These are phyloP conservation scores for Sycophaga agraensis DNA, from an alignment of 1,140 invertebrate genomes.

Conservation along the genomic window DNA sequence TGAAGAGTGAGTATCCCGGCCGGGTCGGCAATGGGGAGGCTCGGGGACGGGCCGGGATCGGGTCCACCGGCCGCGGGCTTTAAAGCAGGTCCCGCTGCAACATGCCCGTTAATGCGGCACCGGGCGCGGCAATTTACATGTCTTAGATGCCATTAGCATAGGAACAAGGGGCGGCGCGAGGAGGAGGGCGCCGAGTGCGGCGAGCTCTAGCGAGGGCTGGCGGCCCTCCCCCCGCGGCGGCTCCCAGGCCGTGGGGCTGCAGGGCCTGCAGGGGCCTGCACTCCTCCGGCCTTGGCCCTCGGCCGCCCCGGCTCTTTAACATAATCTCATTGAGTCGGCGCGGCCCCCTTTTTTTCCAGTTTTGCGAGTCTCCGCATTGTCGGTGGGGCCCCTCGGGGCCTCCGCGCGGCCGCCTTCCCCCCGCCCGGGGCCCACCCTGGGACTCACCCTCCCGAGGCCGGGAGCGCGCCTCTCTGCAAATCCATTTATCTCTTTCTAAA, in stretches of 20 bases:
- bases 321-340: conserved; percentile 23
- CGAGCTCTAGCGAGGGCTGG: no score
- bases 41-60: neutral
- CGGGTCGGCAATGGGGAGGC: no score
- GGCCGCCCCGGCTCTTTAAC: conserved; percentile 19
- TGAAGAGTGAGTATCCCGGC: conserved; percentile 52
- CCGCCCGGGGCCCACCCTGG: no score
- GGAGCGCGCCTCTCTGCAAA: conserved; percentile 5
- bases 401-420: no score
- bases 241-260: no score
- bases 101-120: conserved; percentile 2
- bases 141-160: conserved; percentile 30
- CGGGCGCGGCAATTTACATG: conserved; percentile 22
- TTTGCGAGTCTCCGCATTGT: conserved; percentile 13
- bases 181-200: neutral
- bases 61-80: no score
- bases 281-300: neutral
- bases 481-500: conserved; percentile 22
- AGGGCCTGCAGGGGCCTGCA: no score
- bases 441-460: neutral
- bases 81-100: no score
- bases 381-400: no score
- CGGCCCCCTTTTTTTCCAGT: conserved; percentile 20
- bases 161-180: neutral
- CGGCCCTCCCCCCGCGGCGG: no score